Base-by-base conservation (phyloP, 2,797 vertebrate genomes). In the Pteropus rufus region DNA sequence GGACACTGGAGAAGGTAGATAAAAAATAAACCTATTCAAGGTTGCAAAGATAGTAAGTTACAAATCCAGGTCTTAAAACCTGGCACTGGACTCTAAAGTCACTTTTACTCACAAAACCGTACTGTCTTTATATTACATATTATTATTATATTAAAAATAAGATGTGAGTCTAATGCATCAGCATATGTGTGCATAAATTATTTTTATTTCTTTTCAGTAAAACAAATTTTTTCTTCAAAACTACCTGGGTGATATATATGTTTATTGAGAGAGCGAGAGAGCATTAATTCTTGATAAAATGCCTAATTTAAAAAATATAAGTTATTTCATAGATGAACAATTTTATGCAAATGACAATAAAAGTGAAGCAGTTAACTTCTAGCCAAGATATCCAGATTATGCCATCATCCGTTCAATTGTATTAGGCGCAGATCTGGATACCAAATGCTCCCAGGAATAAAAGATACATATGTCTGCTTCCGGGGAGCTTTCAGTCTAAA, bases 311-410 rank as follows among this genome's bases (percentile, higher is more conserved):
- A 1, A 77, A 69, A 70, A 62, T 65, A 80, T 58, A 21, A 31
- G 52, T 89, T 93, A 91, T 95, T 97, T 96, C 69, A 91, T 73
- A 92, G 75, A 89, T 73, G 58, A 52, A 73, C 11, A 73, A 6
- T 56, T 96, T 95, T 94, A 94, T 82, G 65, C 73, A 96, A 97
- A 85, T 83, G 21, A 80, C 60, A 75, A 54, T 92, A 52, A 93
- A 96, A 91, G 21, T 54, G 49, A 90, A 89, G 44, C 39, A 85
- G 54, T 60, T 94, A 77, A 36, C n/a, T 93, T 85, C 41, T 39
- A 65, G 58, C 39, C 16, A 67, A 73, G 34, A 89, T 46, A 2
- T 36, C 24, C 84, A 90, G 19, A 8, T 65, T 54, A 92, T 31
- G 7, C 34, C 5, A 26, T 82, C 8, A 19, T 58, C 44, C 46